These are phyloP conservation scores for Micronycteris hirsuta DNA, from an alignment of 2,113 vertebrate genomes.

Conservation along the genomic window DNA sequence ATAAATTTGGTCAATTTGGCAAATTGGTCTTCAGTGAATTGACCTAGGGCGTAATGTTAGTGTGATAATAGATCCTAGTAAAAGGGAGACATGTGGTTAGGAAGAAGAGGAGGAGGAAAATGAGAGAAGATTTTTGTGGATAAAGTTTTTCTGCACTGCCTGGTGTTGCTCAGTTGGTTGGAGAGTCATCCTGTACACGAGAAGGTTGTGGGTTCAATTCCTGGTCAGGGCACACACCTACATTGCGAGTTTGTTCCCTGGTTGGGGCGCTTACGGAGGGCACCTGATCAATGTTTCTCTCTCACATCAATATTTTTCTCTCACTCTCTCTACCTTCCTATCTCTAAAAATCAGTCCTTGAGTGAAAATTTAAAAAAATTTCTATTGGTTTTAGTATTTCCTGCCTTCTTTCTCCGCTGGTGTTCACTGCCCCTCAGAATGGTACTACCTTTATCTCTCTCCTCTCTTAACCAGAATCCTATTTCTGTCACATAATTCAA, in stretches of 20 bases:
- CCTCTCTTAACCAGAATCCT: conserved; percentile 3
- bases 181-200: too few species aligned
- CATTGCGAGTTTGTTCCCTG: too few species aligned
- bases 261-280: too few species aligned
- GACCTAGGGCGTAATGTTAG: background rate
- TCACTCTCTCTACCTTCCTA: too few species aligned
- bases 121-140: background rate
- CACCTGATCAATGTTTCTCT: too few species aligned
- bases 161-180: too few species aligned
- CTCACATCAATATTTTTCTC: too few species aligned
- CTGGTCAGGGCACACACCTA: too few species aligned
- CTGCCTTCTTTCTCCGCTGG: background rate
- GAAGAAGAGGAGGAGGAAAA: background rate
- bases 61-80: background rate
- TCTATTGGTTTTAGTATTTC: background rate
- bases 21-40: background rate
- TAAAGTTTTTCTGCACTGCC: background rate
- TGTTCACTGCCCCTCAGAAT: background rate
- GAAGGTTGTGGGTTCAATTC: too few species aligned
- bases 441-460: background rate
- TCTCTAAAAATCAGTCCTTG: too few species aligned
- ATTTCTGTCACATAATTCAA: background rate
- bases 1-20: background rate
- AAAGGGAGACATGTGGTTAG: background rate
- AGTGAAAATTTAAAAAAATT: too few species aligned